Conservation (phyloP, 2,113 vertebrate species). For the Gambusia holbrooki region DNA sequence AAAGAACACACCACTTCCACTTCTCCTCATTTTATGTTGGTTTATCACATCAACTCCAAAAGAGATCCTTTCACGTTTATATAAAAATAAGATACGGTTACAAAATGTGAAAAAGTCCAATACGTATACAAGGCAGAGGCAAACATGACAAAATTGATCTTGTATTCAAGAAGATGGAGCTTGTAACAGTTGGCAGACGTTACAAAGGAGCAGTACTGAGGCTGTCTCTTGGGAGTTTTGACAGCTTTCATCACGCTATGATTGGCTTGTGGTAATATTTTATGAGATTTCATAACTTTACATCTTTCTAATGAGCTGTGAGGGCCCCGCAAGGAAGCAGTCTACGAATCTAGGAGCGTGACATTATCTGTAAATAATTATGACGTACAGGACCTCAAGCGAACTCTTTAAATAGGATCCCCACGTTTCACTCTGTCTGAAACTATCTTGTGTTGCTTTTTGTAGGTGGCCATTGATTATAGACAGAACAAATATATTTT, state of each 20-base stretch:
- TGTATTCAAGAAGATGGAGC: conserved; percentile 17
- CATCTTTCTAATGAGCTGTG: conserved; percentile 45
- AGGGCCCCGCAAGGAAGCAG: conserved; percentile 9
- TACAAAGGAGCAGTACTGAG: conserved; percentile 13
- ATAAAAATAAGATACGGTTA: neutral
- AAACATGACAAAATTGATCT: conserved; percentile 21
- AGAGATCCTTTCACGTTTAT: neutral
- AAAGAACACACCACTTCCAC: neutral
- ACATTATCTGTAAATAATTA: conserved; percentile 1
- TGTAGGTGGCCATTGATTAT: conserved; percentile 23
- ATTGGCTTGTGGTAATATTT: conserved; percentile 20
- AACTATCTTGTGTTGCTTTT: conserved; percentile 54
- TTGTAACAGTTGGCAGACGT: conserved; percentile 37
- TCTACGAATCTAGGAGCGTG: neutral
- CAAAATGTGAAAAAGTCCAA: neutral
- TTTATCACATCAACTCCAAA: neutral
- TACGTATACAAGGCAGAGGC: neutral
- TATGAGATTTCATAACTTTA: conserved; percentile 33
- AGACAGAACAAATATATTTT: neutral
- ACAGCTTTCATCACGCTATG: conserved; percentile 25
- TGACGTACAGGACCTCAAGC: neutral
- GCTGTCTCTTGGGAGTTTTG: conserved; percentile 15
- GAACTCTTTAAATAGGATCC: conserved; percentile 5
- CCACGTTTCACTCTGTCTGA: conserved; percentile 23
- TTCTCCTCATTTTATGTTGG: neutral